Evolutionary conservation across 2,888 invertebrate species (phyloP).

Genomic region (Metallyticus violacea): DNA sequence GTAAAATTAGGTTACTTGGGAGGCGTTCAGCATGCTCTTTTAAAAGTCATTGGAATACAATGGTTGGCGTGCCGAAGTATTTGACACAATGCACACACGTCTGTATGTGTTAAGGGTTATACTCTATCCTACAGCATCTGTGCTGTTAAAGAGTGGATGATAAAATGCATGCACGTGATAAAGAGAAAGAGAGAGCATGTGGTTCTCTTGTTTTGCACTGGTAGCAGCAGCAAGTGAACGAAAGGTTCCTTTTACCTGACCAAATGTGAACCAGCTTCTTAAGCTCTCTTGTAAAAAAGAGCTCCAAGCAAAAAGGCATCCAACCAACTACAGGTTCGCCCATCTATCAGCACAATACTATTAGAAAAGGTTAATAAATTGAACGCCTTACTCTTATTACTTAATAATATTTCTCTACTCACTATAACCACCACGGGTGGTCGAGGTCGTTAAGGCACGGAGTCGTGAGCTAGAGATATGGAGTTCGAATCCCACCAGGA

Average conservation of each 20-base stretch:
- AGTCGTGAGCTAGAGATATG: too few species aligned
- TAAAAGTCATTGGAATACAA: not conserved
- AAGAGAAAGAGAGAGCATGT: not conserved
- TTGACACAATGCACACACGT: not conserved
- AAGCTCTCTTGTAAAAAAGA: not conserved
- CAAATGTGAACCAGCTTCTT: not conserved
- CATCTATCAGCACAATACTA: too few species aligned
- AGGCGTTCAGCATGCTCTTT: not conserved
- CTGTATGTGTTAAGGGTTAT: not conserved
- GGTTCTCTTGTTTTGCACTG: not conserved
- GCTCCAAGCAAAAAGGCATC: not conserved
- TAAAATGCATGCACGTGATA: not conserved
- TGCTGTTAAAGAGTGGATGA: too few species aligned
- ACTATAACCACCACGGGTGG: too few species aligned
- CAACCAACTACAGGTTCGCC: too few species aligned
- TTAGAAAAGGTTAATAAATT: too few species aligned
- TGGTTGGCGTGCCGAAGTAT: not conserved
- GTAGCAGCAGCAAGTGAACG: not conserved
- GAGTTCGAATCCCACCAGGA: too few species aligned
- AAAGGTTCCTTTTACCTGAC: not conserved
- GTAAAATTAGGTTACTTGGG: not conserved
- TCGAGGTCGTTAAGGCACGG: too few species aligned
- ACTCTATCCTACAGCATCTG: not conserved
- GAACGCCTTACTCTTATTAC: too few species aligned
- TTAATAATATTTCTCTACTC: too few species aligned